Conservation (phyloP, 2,888 invertebrate species). For the Amiota mariae region DNA sequence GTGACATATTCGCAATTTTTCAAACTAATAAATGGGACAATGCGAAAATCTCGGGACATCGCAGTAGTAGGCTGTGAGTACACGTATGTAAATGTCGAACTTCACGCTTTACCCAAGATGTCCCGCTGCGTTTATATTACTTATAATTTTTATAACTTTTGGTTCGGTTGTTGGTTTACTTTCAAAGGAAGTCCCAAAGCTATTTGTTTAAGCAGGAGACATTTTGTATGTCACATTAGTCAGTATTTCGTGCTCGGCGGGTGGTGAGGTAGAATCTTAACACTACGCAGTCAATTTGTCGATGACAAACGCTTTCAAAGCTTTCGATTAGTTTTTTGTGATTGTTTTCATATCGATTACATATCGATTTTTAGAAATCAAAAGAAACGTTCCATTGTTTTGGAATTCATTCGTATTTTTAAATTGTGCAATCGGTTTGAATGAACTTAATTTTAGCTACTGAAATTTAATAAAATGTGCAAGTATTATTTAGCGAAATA, state of each 20-base stretch:
- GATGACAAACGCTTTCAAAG: constrained; percentile 65
- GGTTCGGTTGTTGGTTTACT: not conserved
- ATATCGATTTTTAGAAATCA: constrained; percentile 37
- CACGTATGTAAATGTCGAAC: constrained; percentile 61
- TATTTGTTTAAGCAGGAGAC: constrained; percentile 50
- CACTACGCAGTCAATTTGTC: constrained; percentile 40
- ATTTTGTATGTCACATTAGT: constrained; percentile 31
- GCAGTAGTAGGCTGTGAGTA: constrained; percentile 36
- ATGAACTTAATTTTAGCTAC: constrained; percentile 29
- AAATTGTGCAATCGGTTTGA: constrained; percentile 25
- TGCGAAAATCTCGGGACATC: too few species aligned
- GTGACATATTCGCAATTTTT: constrained; percentile 69
- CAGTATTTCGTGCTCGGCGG: constrained; percentile 30
- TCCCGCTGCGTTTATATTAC: constrained; percentile 52
- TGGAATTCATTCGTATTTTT: too few species aligned
- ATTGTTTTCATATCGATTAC: constrained; percentile 23
- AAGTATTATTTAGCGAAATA: not conserved
- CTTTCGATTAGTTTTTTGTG: constrained; percentile 16
- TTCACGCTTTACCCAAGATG: constrained; percentile 46
- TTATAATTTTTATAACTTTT: not conserved
- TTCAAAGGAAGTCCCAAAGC: constrained; percentile 58
- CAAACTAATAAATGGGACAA: constrained; percentile 38
- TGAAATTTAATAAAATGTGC: constrained; percentile 1
- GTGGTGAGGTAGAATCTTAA: constrained; percentile 38
- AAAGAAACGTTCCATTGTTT: constrained; percentile 62